Base-by-base conservation (phyloP, 2,888 invertebrate species). In the Globia sparganii region DNA sequence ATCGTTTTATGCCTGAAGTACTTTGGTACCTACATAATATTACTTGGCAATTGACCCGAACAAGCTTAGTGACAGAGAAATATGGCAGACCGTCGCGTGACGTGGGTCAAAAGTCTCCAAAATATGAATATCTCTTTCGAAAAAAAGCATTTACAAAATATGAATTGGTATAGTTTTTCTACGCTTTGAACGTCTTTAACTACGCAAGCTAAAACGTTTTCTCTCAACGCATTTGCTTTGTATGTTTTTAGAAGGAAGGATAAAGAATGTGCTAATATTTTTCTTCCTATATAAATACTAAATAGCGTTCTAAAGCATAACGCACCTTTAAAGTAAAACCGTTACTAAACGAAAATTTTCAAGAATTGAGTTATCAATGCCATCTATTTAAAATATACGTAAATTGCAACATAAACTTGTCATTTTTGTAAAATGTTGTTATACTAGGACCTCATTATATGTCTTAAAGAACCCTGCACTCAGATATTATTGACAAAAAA, bases 221-320 rank as follows among this genome's bases (percentile, higher is more conserved):
- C 9, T 13, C 13, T 49, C n/a, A 9, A 34, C 13, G 13, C 25
- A 18, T 31, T 25, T 8, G 8, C 15, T 31, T 6, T 49, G 1
- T 1, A 58, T 67, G n/a, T n/a, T 56, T 49, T 53, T 53, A 53
- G n/a, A 34, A 34, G 18, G 69, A 78, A 77, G 40, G 34, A 0
- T 25, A 34, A 61, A 25, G 2, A 5, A 21, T 70, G 11, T 40
- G 49, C 34, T 21, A n/a, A 56, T 34, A 46, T 56, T 65, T 15
- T 34, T 31, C 64, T 77, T 43, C 25, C 31, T 25, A 53, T 6
- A 66, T 18, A 68, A 67, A 78, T 46, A 21, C 6, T 43, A 66
- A 15, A 31, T 34, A 49, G 25, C 4, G 21, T 65, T 58, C 9
- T 25, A 9, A 31, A 72, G 37, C 8, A 11, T 59, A n/a, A n/a